Evolutionary conservation across 2,888 invertebrate species (phyloP), one percentile per base, ranked within the genome.

Genomic region (Meteorus colon): DNA sequence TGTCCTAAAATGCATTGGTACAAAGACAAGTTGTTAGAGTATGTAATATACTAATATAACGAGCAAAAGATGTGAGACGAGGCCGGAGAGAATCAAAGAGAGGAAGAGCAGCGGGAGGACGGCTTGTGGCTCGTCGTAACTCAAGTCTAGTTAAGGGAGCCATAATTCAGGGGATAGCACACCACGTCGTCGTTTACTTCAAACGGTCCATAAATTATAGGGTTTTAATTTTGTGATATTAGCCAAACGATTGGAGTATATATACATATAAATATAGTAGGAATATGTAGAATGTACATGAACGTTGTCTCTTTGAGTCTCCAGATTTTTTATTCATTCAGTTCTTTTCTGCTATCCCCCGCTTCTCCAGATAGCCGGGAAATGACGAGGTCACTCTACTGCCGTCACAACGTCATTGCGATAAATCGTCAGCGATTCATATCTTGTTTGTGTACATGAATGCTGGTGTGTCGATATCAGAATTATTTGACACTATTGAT

Each of bases 131-230:
- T 85, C 87, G 86, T 85, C 88, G 88, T 88, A 89, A 89, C 87
- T 88, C 88, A 88, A 87, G 87, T 86, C 89, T 89, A 87, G 88
- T 89, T 89, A 88, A 87, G 88, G 86, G 87, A 88, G 88, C 87
- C 85, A 89, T 88, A 89, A 89, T 87, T 88, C 86, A 88, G 84
- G 80, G 87, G 87, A 86, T 88, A 87, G 86, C 87, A 87, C 86
- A 87, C 87, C 86, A 84, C 85, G 84, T 87, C 87, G 85, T 83
- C 85, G 84, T 85, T 86, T 85, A 85, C 84, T 87, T 87, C 86
- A 86, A 89, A 88, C 85, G 85, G 83, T 85, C 85, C 86, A 87
- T 88, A 89, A 89, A 89, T 89, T 88, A 88, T 84, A 84, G 83
- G 83, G 82, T 85, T 88, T 87, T 86, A 87, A 88, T 88, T 88